Conservation (phyloP, 2,888 invertebrate species). For the Idaea aversata region DNA sequence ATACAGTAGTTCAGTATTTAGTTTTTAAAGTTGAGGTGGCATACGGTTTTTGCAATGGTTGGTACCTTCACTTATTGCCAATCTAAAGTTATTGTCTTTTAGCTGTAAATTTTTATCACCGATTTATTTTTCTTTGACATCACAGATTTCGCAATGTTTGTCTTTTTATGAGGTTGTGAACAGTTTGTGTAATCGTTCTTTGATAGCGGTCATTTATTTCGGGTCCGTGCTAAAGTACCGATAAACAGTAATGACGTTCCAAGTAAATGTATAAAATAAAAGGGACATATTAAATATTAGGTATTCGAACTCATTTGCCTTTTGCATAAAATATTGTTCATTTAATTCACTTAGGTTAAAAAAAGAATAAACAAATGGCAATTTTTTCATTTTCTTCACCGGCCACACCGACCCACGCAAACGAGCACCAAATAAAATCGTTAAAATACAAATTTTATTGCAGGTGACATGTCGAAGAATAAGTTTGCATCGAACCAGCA, state of each 20-base stretch:
- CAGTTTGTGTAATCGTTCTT: slow-evolving; percentile 69
- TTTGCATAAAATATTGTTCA: neutral
- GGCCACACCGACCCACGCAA: too few species aligned
- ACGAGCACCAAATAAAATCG: too few species aligned
- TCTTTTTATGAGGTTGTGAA: slow-evolving; percentile 68
- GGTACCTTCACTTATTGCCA: slow-evolving; percentile 28
- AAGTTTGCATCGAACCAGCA: too few species aligned
- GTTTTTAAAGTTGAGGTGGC: neutral
- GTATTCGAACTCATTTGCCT: neutral
- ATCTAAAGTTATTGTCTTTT: slow-evolving; percentile 48
- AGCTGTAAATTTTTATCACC: slow-evolving; percentile 56
- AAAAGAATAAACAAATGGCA: neutral
- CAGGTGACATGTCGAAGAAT: too few species aligned
- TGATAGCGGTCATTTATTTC: slow-evolving; percentile 70
- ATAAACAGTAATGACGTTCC: slow-evolving; percentile 63
- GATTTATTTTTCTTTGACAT: slow-evolving; percentile 68
- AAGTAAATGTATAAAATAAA: slow-evolving; percentile 50
- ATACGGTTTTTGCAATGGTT: neutral
- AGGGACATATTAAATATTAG: neutral
- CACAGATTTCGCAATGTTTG: slow-evolving; percentile 66
- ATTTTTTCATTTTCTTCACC: neutral
- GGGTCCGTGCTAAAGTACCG: slow-evolving; percentile 53
- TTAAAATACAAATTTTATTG: too few species aligned
- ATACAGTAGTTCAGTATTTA: too few species aligned
- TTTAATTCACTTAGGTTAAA: neutral